Evolutionary conservation across 2,888 invertebrate species (phyloP).

Genomic region (Zeuzera pyrina): DNA sequence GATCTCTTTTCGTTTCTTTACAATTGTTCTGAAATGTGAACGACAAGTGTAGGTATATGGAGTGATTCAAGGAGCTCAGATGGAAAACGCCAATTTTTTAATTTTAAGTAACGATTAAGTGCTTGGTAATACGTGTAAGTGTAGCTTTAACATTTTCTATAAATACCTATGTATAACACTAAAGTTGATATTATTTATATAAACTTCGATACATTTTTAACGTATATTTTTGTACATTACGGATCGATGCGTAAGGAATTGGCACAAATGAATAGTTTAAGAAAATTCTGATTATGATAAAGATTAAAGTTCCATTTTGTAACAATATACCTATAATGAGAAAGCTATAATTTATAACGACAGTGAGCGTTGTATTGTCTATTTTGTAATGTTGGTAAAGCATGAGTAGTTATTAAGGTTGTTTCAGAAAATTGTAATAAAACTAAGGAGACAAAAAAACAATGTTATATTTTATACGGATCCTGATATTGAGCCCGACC

Average conservation of each 20-base stretch:
- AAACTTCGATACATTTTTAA: conserved; percentile 46
- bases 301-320: conserved; percentile 57
- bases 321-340: conserved; percentile 44
- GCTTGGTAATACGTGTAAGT: conserved; percentile 54
- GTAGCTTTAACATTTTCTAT: conserved; percentile 46
- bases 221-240: conserved; percentile 69
- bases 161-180: conserved; percentile 45
- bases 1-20: conserved; percentile 64
- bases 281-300: conserved; percentile 42
- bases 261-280: conserved; percentile 34
- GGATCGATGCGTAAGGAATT: conserved; percentile 65
- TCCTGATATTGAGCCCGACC: conserved; percentile 46
- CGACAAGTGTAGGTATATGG: conserved; percentile 17
- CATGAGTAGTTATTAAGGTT: conserved; percentile 55
- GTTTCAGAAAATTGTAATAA: conserved; percentile 73
- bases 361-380: conserved; percentile 67
- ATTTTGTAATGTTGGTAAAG: conserved; percentile 62
- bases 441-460: conserved; percentile 53
- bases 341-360: conserved; percentile 56
- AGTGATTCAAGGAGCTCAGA: conserved; percentile 48
- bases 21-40: conserved; percentile 63
- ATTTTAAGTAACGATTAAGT: conserved; percentile 53
- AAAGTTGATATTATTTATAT: conserved; percentile 50
- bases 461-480: conserved; percentile 68
- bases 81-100: conserved; percentile 59